A percentile compares a stretch with the other conserved stretches of the same genome.
Conservation (phyloP, 2,113 vertebrate species). For the Trichechus manatus region DNA sequence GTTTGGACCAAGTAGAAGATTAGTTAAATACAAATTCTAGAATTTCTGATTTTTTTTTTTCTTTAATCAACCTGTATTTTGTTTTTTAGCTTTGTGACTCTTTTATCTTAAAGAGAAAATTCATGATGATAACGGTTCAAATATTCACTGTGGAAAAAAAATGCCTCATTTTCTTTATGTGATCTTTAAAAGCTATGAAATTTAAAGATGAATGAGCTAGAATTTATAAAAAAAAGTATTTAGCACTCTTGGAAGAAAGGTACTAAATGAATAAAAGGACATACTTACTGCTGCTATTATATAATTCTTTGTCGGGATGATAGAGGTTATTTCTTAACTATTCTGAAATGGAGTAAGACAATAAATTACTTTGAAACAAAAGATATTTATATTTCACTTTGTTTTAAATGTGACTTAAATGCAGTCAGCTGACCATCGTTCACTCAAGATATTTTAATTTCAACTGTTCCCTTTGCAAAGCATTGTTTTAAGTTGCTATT, state of each 20-base stretch:
- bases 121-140: not conserved
- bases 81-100: not conserved
- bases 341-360: not conserved
- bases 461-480: not conserved
- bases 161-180: not conserved
- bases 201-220: not conserved
- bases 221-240: not conserved
- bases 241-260: not conserved
- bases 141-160: not conserved
- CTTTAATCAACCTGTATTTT: not conserved
- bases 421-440: not conserved
- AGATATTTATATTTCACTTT: not conserved
- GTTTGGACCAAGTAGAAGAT: not conserved
- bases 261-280: not conserved
- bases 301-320: not conserved
- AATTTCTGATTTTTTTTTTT: not conserved
- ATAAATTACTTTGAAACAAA: not conserved
- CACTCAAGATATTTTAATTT: not conserved
- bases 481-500: not conserved
- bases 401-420: not conserved
- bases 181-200: not conserved
- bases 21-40: not conserved
- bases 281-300: not conserved
- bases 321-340: not conserved
- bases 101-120: slow-evolving; percentile 40